phyloP scores from a whole-genome alignment of 1,140 invertebrate species.

The Drosophila rufa region DNA sequence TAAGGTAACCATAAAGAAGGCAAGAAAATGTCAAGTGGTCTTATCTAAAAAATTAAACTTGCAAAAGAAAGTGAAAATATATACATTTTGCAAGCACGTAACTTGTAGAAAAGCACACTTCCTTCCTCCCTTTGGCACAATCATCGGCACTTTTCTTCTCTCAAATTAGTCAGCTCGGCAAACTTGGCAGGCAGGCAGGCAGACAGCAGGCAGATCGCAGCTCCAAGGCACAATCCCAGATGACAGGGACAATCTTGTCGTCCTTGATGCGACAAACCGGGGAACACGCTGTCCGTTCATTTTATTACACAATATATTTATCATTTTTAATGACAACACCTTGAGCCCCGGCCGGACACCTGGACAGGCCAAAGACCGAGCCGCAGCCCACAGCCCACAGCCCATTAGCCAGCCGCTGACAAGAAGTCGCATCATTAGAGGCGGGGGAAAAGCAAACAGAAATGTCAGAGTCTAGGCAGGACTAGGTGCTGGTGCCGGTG shows the following conservation, averaged over 20 bases:
- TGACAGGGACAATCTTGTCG: constrained; percentile 17
- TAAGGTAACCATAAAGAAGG: background rate
- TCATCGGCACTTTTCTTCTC: constrained; percentile 10
- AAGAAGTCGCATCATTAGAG: constrained; percentile 55
- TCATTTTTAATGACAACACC: constrained; percentile 74
- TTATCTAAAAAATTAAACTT: constrained; percentile 10
- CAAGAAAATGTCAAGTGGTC: constrained; percentile 12
- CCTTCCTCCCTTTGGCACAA: constrained; percentile 7
- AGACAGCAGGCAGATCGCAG: background rate
- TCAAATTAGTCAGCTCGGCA: constrained; percentile 14
- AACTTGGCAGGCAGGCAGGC: background rate
- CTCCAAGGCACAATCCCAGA: constrained; percentile 6
- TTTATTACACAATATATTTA: constrained; percentile 64
- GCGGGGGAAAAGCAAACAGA: constrained; percentile 8
- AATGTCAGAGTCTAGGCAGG: constrained; percentile 2
- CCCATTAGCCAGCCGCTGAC: constrained; percentile 10
- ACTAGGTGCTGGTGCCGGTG: constrained; percentile 3
- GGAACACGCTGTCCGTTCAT: constrained; percentile 24
- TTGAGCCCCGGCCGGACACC: constrained; percentile 21
- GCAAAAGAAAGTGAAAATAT: background rate
- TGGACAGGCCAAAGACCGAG: background rate
- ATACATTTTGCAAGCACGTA: constrained; percentile 7
- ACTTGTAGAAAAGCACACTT: constrained; percentile 15
- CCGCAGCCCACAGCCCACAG: background rate
- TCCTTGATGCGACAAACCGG: constrained; percentile 12